Percentiles rank a stretch among this genome's conserved stretches.
Conservation (phyloP, 1,140 invertebrate genomes). For the Andrena cerasifolii region DNA sequence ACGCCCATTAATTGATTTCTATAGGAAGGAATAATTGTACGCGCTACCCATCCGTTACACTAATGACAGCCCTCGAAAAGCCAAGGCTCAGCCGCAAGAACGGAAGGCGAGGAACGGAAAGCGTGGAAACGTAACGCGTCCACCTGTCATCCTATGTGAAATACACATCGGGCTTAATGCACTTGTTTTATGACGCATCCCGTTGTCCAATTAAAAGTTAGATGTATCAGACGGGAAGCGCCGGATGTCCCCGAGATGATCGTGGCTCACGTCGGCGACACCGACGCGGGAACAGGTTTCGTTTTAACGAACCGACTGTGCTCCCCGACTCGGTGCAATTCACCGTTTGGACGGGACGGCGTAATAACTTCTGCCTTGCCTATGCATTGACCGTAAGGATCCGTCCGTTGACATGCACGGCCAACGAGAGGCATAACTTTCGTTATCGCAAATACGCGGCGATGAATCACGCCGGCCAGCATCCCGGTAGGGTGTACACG, state of each 20-base stretch:
- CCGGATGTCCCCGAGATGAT: conserved; percentile 19
- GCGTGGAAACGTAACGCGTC: neutral
- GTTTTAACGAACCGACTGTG: conserved; percentile 68
- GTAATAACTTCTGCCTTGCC: conserved; percentile 72
- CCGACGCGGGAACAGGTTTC: conserved; percentile 67
- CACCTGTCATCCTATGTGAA: too few relatives aligned
- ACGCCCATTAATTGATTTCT: too few relatives aligned
- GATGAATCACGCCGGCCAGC: conserved; percentile 66
- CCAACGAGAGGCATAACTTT: conserved; percentile 70
- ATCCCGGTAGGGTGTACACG: neutral
- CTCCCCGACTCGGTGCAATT: conserved; percentile 9
- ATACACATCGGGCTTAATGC: neutral
- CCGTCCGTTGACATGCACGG: conserved; percentile 71
- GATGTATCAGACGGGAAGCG: conserved; percentile 25
- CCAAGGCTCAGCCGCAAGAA: too few relatives aligned
- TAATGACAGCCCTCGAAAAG: too few relatives aligned
- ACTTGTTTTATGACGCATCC: conserved; percentile 34
- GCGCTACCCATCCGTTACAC: too few relatives aligned
- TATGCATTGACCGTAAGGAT: conserved; percentile 39
- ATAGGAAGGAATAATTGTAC: too few relatives aligned
- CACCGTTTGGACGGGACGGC: conserved; percentile 45
- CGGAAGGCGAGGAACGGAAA: neutral
- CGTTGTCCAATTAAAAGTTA: conserved; percentile 44
- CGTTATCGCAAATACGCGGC: conserved; percentile 72
- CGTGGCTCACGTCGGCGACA: conserved; percentile 1